phyloP scores from a whole-genome alignment of 2,888 invertebrate genomes.

The Tupiocoris notatus region DNA sequence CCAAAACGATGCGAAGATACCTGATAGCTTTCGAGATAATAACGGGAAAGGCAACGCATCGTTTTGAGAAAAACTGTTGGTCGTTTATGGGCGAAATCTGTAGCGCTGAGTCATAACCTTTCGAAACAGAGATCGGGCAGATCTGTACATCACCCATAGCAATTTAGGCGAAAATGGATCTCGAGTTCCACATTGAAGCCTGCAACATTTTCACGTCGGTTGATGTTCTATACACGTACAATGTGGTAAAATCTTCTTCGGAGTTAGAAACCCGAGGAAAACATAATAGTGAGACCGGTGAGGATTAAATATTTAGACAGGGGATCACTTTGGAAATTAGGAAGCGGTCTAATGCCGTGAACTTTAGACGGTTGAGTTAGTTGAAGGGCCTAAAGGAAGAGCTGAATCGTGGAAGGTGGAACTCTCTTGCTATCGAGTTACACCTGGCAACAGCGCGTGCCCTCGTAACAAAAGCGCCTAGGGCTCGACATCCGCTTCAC shows the following conservation, averaged over 20 bases:
- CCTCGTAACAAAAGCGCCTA: not conserved
- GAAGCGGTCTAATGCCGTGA: not conserved
- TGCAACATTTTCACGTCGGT: too few relatives aligned
- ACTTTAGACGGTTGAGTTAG: not conserved
- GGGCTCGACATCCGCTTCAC: not conserved
- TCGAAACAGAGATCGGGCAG: not conserved
- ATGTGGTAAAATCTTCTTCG: too few relatives aligned
- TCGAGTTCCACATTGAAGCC: too few relatives aligned
- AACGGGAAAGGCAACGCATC: not conserved
- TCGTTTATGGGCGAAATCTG: not conserved
- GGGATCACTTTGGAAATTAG: too few relatives aligned
- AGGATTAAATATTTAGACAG: too few relatives aligned
- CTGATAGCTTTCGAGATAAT: not conserved
- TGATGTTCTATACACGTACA: too few relatives aligned
- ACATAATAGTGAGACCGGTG: too few relatives aligned
- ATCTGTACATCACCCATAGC: too few relatives aligned
- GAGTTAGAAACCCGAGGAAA: too few relatives aligned
- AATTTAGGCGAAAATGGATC: too few relatives aligned
- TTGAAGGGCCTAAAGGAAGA: too few relatives aligned
- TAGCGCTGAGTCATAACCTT: not conserved
- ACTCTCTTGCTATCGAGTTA: not conserved
- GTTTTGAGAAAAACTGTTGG: not conserved
- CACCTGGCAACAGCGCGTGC: conserved; percentile 13
- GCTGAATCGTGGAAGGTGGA: not conserved
- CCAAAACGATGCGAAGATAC: not conserved